phyloP scores from a whole-genome alignment of 1,140 invertebrate species.

The Coenobita brevimanus region DNA sequence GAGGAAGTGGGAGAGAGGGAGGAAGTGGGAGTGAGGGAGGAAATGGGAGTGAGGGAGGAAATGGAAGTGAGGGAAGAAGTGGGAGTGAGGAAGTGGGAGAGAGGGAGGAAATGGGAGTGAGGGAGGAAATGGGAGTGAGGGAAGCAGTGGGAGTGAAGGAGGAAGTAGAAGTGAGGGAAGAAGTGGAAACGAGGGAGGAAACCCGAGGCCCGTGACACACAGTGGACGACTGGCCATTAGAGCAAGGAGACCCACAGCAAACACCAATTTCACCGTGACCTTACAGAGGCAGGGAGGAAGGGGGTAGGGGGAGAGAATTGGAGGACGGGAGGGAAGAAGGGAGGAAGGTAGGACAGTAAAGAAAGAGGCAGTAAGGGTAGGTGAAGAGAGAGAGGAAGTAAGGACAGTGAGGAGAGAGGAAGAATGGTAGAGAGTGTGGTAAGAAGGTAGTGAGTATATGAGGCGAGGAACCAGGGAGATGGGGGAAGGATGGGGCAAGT shows the following conservation, averaged over 20 bases:
- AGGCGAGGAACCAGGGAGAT: not conserved
- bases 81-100: not conserved
- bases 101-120: not conserved
- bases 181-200: too few species aligned
- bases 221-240: constrained; percentile 31
- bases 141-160: not conserved
- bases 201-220: constrained; percentile 20
- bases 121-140: not conserved
- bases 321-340: not conserved
- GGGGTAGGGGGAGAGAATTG: not conserved
- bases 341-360: not conserved
- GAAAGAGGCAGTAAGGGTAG: not conserved
- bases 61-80: not conserved
- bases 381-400: not conserved
- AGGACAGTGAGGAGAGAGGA: not conserved
- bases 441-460: not conserved
- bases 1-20: not conserved
- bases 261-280: constrained; percentile 37
- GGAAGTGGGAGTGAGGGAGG: not conserved
- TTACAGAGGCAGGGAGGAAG: not conserved
- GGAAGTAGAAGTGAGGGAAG: too few species aligned
- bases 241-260: constrained; percentile 8
- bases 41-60: not conserved
- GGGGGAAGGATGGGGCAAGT: not conserved
- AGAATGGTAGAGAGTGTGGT: not conserved